A percentile compares a stretch with the other conserved stretches of the same genome.
These are phyloP conservation scores for Microcebus griseorufus DNA, from an alignment of 2,113 vertebrate species.

Conservation along the genomic window DNA sequence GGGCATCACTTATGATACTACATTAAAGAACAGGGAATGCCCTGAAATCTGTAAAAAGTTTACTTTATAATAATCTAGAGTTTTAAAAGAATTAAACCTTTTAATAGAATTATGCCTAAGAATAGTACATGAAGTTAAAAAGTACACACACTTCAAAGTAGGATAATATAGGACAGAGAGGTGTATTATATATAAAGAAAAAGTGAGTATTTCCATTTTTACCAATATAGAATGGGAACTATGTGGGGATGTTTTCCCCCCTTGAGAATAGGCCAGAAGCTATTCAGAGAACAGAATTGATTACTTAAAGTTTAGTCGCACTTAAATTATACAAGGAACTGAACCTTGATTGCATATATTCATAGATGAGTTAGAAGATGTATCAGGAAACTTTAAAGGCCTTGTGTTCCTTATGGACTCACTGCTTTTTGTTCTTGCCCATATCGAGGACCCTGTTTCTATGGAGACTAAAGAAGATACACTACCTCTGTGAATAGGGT, in stretches of 20 bases:
- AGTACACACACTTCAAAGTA: neutral
- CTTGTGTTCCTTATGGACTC: neutral
- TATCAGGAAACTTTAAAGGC: neutral
- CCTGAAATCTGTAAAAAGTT: neutral
- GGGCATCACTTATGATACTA: neutral
- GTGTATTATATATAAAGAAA: neutral
- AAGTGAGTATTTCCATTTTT: neutral
- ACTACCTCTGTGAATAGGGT: neutral
- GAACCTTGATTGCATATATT: neutral
- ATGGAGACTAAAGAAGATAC: neutral
- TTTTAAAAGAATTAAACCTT: neutral
- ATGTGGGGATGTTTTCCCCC: neutral
- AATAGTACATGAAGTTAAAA: neutral
- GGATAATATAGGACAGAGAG: neutral
- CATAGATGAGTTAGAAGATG: neutral
- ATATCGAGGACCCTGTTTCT: neutral
- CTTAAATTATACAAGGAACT: neutral
- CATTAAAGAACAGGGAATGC: neutral
- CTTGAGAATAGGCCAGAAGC: neutral
- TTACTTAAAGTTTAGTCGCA: neutral
- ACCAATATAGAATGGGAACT: neutral
- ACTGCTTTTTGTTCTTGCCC: neutral
- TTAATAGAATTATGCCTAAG: neutral
- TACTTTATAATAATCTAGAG: neutral
- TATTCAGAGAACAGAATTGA: neutral